Conservation (phyloP, 92 coral and sea anemone genomes). For the Montipora capitata region DNA sequence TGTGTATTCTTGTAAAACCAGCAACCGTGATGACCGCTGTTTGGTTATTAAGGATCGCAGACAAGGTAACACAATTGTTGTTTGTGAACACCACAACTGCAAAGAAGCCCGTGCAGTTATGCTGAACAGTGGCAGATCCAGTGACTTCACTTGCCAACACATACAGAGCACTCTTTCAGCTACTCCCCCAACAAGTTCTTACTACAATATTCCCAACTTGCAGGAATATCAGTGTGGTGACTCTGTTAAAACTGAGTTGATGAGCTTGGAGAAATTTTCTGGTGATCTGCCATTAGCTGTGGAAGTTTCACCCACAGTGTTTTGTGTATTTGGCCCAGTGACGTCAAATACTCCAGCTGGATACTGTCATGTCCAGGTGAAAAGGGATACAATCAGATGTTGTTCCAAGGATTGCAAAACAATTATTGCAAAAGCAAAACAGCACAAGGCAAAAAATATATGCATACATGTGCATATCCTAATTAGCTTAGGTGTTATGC, state of each 20-base stretch:
- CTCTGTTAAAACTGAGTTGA: background rate
- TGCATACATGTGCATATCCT: slow-evolving; percentile 20
- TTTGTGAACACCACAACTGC: background rate
- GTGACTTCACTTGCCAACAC: slow-evolving; percentile 43
- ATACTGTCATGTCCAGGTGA: slow-evolving; percentile 49
- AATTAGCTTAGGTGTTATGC: slow-evolving; percentile 3
- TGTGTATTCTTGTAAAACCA: background rate
- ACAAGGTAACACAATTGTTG: background rate
- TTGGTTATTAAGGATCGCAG: background rate
- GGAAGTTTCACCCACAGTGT: slow-evolving; percentile 46
- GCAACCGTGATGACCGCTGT: background rate
- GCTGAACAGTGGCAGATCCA: slow-evolving; percentile 34
- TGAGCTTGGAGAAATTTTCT: background rate
- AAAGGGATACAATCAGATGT: background rate
- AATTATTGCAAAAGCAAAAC: slow-evolving; percentile 26
- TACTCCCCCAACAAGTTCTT: slow-evolving; percentile 7
- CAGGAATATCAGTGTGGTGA: background rate
- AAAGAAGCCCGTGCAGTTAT: background rate
- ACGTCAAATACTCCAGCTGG: slow-evolving; percentile 43
- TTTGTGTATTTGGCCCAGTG: slow-evolving; percentile 43
- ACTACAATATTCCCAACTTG: background rate
- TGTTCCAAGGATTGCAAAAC: slow-evolving; percentile 49
- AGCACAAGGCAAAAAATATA: slow-evolving; percentile 9
- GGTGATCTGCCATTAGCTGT: slow-evolving; percentile 41
- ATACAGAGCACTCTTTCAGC: slow-evolving; percentile 8